Evolutionary conservation across 2,888 invertebrate genomes (phyloP).

Genomic region (Andrena trimmerana): DNA sequence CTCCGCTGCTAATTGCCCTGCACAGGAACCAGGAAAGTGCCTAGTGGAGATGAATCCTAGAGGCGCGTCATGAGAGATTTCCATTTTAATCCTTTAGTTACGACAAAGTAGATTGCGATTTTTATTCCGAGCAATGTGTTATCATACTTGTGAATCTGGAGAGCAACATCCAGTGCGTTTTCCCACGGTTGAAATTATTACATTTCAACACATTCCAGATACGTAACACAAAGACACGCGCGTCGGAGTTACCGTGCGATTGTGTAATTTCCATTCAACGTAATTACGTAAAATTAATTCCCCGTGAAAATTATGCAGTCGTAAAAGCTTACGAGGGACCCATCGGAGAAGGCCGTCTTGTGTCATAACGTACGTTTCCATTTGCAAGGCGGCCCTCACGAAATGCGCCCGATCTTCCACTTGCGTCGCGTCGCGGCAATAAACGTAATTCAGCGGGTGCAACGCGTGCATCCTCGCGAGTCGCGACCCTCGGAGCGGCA

Average conservation of each 20-base stretch:
- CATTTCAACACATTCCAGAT: not conserved
- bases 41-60: too few relatives aligned
- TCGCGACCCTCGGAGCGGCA: constrained; percentile 17
- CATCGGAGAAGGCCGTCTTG: constrained; percentile 42
- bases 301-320: constrained; percentile 28
- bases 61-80: too few relatives aligned
- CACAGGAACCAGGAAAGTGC: too few relatives aligned
- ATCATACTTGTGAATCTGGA: not conserved
- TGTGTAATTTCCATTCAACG: not conserved
- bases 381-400: constrained; percentile 15
- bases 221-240: not conserved
- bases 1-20: too few relatives aligned
- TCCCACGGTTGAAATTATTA: constrained; percentile 4
- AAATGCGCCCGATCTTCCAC: constrained; percentile 37
- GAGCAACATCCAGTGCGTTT: constrained; percentile 1
- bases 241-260: not conserved
- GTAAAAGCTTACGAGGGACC: constrained; percentile 43
- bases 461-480: constrained; percentile 21
- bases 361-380: constrained; percentile 35
- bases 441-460: constrained; percentile 54
- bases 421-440: constrained; percentile 39
- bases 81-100: not conserved
- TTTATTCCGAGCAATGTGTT: not conserved
- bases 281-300: constrained; percentile 46
- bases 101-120: not conserved